Conservation (phyloP, 1,140 invertebrate genomes). For the Pomacea maculata region DNA sequence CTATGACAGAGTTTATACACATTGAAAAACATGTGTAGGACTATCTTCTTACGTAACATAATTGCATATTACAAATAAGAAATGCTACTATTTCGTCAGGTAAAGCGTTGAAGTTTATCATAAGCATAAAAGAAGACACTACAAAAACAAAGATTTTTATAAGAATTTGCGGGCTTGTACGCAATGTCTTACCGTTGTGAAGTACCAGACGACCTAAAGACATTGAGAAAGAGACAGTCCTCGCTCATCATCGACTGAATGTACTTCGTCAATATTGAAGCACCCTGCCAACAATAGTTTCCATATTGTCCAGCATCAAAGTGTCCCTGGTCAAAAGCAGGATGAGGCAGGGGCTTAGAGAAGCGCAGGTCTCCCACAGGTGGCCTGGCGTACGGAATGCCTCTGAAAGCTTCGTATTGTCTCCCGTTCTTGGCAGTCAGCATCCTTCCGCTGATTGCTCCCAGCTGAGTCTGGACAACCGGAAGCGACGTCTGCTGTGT, state of each 20-base stretch:
- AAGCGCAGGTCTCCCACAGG: conserved; percentile 75
- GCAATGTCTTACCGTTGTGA: too few relatives aligned
- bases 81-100: too few relatives aligned
- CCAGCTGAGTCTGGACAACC: not conserved
- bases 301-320: not conserved
- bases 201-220: conserved; percentile 67
- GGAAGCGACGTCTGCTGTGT: too few relatives aligned
- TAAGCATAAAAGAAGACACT: too few relatives aligned
- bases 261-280: not conserved
- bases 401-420: conserved; percentile 67
- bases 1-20: too few relatives aligned
- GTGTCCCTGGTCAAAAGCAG: not conserved
- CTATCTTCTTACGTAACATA: too few relatives aligned
- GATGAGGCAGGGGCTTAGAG: conserved; percentile 18
- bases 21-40: too few relatives aligned
- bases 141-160: too few relatives aligned
- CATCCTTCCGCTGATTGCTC: not conserved
- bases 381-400: conserved; percentile 74
- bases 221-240: conserved; percentile 94
- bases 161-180: too few relatives aligned
- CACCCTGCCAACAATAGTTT: not conserved
- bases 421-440: not conserved
- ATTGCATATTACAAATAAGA: too few relatives aligned
- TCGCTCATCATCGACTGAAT: conserved; percentile 67
- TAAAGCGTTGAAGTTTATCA: too few relatives aligned